These are phyloP conservation scores for Formica aserva DNA, from an alignment of 2,888 invertebrate genomes.

Conservation along the genomic window DNA sequence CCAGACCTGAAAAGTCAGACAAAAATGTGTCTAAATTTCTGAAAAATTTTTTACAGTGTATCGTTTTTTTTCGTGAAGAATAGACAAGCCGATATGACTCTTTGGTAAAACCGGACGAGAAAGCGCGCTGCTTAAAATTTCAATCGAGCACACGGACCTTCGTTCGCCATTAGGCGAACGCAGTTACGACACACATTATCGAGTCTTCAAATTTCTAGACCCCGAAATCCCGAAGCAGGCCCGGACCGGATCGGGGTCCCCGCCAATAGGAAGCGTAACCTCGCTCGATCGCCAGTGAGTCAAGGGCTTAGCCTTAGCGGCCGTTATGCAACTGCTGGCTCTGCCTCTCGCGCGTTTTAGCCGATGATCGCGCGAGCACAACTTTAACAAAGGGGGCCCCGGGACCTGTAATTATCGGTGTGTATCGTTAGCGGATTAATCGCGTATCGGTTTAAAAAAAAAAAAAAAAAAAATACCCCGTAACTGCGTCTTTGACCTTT, in stretches of 20 bases:
- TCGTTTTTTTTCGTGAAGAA: not conserved
- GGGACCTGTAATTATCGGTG: conserved; percentile 48
- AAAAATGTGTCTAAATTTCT: no score
- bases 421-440: conserved; percentile 49
- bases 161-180: conserved; percentile 48
- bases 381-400: conserved; percentile 36
- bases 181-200: conserved; percentile 54
- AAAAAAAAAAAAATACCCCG: conserved; percentile 16
- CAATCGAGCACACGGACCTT: conserved; percentile 52
- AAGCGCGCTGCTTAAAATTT: conserved; percentile 58
- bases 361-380: conserved; percentile 32
- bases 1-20: no score
- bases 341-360: conserved; percentile 15
- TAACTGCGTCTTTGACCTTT: conserved; percentile 44
- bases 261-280: conserved; percentile 23
- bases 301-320: conserved; percentile 56
- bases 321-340: conserved; percentile 54
- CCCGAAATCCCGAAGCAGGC: conserved; percentile 40
- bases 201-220: conserved; percentile 47
- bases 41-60: not conserved
- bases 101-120: conserved; percentile 6
- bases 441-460: conserved; percentile 39
- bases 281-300: conserved; percentile 44
- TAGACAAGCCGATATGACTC: conserved; percentile 6
- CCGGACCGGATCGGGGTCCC: not conserved